phyloP scores from a whole-genome alignment of 1,140 invertebrate genomes.

The Drosophila saltans region DNA sequence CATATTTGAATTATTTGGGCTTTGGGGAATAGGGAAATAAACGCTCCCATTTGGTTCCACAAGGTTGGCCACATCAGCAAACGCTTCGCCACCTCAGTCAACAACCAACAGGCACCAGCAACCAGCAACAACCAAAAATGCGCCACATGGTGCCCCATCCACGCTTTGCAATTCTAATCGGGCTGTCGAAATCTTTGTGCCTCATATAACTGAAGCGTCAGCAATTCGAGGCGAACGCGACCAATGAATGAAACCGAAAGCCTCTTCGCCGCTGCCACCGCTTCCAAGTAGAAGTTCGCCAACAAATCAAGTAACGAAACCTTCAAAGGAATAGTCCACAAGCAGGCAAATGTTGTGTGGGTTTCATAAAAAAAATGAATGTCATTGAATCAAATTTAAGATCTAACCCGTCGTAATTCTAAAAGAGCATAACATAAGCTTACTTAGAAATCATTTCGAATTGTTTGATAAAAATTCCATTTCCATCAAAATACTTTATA shows the following conservation, averaged over 20 bases:
- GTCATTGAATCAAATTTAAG: not conserved
- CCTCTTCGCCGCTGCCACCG: not conserved
- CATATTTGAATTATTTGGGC: conserved; percentile 1
- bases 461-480: conserved; percentile 4
- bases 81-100: conserved; percentile 2
- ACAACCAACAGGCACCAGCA: not conserved
- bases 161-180: conserved; percentile 64
- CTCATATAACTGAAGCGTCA: conserved; percentile 53
- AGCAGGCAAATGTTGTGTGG: not conserved
- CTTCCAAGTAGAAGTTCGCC: conserved; percentile 22
- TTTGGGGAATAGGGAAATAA: conserved; percentile 22
- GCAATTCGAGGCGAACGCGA: conserved; percentile 39
- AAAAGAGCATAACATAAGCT: not conserved
- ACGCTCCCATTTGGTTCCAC: conserved; percentile 46
- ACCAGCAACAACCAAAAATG: conserved; percentile 22
- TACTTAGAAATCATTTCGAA: not conserved
- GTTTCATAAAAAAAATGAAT: not conserved
- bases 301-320: not conserved
- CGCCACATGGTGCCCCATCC: conserved; percentile 39
- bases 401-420: not conserved
- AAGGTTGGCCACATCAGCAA: conserved; percentile 24
- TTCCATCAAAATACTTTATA: not conserved
- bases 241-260: conserved; percentile 35
- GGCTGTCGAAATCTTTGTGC: conserved; percentile 63
- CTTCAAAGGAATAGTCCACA: conserved; percentile 2